phyloP scores from a whole-genome alignment of 1,140 invertebrate genomes.

The Dendrolimus punctatus region DNA sequence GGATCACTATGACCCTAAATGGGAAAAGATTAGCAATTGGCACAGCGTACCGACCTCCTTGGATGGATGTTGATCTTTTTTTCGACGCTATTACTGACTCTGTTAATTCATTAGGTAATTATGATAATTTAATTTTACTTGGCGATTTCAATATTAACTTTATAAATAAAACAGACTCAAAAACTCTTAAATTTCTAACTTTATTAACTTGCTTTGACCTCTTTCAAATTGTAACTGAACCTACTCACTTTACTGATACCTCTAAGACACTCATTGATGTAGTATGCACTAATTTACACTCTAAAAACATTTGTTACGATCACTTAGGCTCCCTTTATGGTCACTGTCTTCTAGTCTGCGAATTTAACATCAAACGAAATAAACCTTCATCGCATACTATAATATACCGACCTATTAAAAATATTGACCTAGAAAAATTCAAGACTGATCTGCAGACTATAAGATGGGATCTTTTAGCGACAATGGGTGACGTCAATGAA shows the following conservation, averaged over 20 bases:
- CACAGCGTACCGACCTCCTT: constrained; percentile 15
- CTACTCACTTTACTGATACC: constrained; percentile 12
- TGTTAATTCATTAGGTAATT: constrained; percentile 3
- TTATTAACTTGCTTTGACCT: constrained; percentile 8
- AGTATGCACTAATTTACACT: constrained; percentile 10
- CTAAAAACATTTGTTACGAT: not conserved
- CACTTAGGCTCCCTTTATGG: constrained; percentile 3
- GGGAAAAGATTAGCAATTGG: constrained; percentile 8
- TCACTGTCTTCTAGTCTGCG: constrained; percentile 7
- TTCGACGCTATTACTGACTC: constrained; percentile 13
- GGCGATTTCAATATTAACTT: constrained; percentile 18
- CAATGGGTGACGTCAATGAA: too few species aligned
- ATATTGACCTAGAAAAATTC: not conserved
- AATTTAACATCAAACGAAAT: constrained; percentile 6
- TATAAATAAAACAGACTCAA: not conserved
- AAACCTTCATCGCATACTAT: not conserved
- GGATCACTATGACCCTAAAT: constrained; percentile 8
- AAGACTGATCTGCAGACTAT: not conserved
- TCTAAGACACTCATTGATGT: constrained; percentile 13
- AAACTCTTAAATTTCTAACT: constrained; percentile 6
- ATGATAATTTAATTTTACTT: constrained; percentile 11
- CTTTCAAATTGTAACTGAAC: constrained; percentile 4
- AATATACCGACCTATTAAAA: constrained; percentile 3
- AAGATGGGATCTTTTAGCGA: not conserved
- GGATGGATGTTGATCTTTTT: constrained; percentile 11